Evolutionary conservation across 2,888 invertebrate genomes (phyloP).

Genomic region (Cheilosia pagana): DNA sequence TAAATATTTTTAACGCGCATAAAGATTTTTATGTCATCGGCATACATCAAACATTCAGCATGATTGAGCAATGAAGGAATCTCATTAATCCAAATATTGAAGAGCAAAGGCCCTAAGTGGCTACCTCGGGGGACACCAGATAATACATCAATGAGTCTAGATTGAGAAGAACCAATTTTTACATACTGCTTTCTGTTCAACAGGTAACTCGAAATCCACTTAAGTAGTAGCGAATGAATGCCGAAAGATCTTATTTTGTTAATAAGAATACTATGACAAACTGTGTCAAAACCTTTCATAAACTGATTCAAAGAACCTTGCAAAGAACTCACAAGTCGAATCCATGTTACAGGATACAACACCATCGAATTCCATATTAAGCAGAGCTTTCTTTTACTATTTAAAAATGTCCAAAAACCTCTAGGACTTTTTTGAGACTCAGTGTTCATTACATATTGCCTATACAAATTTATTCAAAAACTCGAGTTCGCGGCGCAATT

Average conservation of each 20-base stretch:
- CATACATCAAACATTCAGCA: constrained; percentile 12
- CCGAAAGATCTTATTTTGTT: constrained; percentile 9
- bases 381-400: too few relatives aligned
- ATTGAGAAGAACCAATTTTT: constrained; percentile 15
- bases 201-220: constrained; percentile 28
- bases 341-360: too few relatives aligned
- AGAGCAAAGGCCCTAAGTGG: constrained; percentile 29
- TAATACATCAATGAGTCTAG: constrained; percentile 6
- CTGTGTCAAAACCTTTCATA: constrained; percentile 14
- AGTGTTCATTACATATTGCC: too few relatives aligned
- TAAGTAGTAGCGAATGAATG: neutral
- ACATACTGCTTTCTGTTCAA: constrained; percentile 26
- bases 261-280: constrained; percentile 8
- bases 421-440: too few relatives aligned
- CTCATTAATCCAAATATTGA: constrained; percentile 29
- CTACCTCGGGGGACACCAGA: constrained; percentile 40
- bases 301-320: too few relatives aligned
- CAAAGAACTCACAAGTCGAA: too few relatives aligned
- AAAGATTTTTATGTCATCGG: constrained; percentile 29
- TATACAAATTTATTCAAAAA: too few relatives aligned
- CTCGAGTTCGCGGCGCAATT: too few relatives aligned
- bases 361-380: too few relatives aligned
- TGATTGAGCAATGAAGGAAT: neutral
- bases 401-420: too few relatives aligned
- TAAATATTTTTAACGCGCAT: constrained; percentile 4